These are phyloP conservation scores for Mareca penelope DNA, from an alignment of 2,797 vertebrate genomes.

Conservation along the genomic window DNA sequence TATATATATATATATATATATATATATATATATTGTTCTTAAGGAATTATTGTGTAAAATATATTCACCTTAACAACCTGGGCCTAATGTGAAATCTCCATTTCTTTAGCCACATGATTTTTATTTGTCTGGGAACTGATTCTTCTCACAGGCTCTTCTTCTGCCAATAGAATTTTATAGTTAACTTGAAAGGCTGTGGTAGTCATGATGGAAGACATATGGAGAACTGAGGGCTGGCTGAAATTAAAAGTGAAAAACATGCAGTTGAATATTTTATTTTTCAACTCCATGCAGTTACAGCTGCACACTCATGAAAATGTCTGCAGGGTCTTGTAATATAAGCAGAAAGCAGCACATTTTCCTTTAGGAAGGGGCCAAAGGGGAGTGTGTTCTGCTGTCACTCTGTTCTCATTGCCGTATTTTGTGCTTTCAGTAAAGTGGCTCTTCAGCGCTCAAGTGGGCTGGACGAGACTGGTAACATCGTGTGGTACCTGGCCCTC, in stretches of 20 bases:
- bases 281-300: background rate
- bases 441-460: constrained; percentile 85
- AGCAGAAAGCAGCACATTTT: background rate
- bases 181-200: background rate
- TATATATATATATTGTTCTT: too few relatives aligned
- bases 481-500: constrained; percentile 95
- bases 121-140: background rate
- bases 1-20: too few relatives aligned
- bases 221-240: background rate
- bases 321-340: background rate
- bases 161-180: background rate
- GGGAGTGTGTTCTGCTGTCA: background rate
- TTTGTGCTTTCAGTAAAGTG: constrained; percentile 81
- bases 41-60: background rate
- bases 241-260: background rate
- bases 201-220: background rate
- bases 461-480: constrained; percentile 86
- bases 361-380: background rate
- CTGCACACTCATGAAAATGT: background rate
- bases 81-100: background rate
- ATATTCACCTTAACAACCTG: background rate
- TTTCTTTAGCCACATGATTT: background rate
- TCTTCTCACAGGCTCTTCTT: background rate
- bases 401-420: background rate
- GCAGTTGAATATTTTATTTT: background rate